Evolutionary conservation across 2,797 vertebrate species (phyloP), one percentile per base, ranked within the genome.

Genomic region (Silurus lanzhouensis): DNA sequence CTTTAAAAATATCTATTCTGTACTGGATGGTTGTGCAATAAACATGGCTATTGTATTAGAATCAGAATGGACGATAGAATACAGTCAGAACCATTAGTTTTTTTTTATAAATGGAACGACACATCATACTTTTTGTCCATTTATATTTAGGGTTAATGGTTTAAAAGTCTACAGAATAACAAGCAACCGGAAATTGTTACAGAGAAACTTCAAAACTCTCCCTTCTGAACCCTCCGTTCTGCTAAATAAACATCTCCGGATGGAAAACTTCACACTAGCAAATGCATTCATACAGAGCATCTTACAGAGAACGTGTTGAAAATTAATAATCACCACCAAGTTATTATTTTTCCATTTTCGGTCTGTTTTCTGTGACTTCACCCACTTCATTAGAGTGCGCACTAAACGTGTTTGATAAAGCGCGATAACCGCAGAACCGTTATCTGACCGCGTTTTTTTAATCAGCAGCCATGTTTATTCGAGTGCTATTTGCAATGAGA

Each of bases 371-470:
- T 1, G 6, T 75, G 75, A 9, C 31, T 44, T n/a, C 5, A 55
- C 19, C 12, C 48, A 66, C 68, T 84, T 57, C 64, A 81, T 74
- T 55, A 55, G 67, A 55, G 44, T n/a, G 1, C 64, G 52, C 79
- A 85, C 27, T 68, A 14, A 66, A 66, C 64, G 61, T 75, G 61
- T 76, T 60, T 67, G 52, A 61, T 79, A 46, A 79, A n/a, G 76
- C 58, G 44, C 1, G 6, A 76, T 82, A 82, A 48, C 27, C 31
- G 8, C 22, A 31, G 46, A 52, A 12, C 52, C 66, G 58, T 48
- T 82, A 86, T 86, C 71, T 58, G n/a, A 25, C 31, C 17, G 2
- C 10, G 2, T 64, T 64, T 72, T 75, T 75, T 46, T 52, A 58
- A n/a, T 68, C 38, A n/a, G 22, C 20, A 64, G 38, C 44, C 25